phyloP scores from a whole-genome alignment of 1,140 invertebrate species.

The Samia ricini region DNA sequence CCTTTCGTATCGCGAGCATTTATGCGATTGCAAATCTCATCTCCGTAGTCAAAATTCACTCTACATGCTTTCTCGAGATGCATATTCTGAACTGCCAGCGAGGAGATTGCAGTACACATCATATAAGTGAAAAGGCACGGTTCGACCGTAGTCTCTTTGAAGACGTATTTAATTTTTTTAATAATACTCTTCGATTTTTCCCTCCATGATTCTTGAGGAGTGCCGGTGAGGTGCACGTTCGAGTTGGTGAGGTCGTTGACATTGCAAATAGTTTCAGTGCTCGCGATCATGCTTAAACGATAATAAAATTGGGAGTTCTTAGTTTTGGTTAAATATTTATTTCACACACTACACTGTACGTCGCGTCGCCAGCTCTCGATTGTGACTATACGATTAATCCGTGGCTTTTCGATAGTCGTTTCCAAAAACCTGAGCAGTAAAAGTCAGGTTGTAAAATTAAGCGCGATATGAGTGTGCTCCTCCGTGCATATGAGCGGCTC shows the following conservation, averaged over 20 bases:
- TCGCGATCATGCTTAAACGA: constrained; percentile 50
- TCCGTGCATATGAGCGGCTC: constrained; percentile 43
- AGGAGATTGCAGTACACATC: constrained; percentile 61
- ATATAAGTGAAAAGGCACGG: constrained; percentile 68
- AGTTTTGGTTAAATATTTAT: constrained; percentile 28
- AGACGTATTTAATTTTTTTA: constrained; percentile 50
- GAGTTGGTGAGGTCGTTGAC: constrained; percentile 58
- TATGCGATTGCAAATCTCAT: constrained; percentile 79
- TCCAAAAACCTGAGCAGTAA: constrained; percentile 66
- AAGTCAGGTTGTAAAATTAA: constrained; percentile 55
- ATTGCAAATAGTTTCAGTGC: constrained; percentile 44
- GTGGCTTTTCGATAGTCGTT: constrained; percentile 54
- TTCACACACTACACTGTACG: constrained; percentile 43
- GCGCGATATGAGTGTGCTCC: constrained; percentile 51
- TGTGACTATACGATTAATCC: constrained; percentile 51
- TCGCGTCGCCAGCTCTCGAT: constrained; percentile 35
- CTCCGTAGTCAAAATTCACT: constrained; percentile 79
- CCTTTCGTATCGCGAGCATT: constrained; percentile 69
- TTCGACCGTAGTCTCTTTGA: constrained; percentile 62
- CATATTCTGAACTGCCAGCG: constrained; percentile 69
- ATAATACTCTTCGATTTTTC: constrained; percentile 50
- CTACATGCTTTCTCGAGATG: constrained; percentile 79
- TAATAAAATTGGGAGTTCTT: constrained; percentile 56
- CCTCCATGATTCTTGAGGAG: constrained; percentile 40
- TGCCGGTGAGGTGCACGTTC: constrained; percentile 51